Conservation (phyloP, 1,140 invertebrate species). For the Grapholita molesta region DNA sequence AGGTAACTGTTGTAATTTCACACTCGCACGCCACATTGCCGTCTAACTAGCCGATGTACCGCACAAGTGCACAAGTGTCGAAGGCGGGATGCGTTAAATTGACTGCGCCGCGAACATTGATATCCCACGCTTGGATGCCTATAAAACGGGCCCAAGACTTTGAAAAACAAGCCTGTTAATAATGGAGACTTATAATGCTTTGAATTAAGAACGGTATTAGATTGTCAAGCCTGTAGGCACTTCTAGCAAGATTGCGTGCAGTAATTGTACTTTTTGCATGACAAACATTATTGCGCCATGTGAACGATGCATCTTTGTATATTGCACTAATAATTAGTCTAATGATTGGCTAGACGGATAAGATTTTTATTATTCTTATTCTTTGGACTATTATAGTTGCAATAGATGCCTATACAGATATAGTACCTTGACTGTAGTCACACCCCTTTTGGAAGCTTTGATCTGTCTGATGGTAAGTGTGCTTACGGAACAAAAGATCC, state of each 20-base stretch:
- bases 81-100: conserved; percentile 42
- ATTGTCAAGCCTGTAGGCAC: neutral
- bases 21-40: conserved; percentile 6
- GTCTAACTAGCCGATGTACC: neutral
- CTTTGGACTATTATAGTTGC: too few species aligned
- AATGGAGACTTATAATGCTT: neutral
- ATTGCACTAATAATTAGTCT: neutral
- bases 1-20: conserved; percentile 4
- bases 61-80: conserved; percentile 7
- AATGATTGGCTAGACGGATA: neutral
- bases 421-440: too few species aligned
- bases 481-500: too few species aligned
- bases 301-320: neutral
- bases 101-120: conserved; percentile 29
- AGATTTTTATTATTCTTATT: too few species aligned
- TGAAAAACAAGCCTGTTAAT: neutral
- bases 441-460: too few species aligned
- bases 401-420: too few species aligned
- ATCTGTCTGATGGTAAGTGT: too few species aligned
- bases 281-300: neutral
- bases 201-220: neutral
- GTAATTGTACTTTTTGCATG: neutral
- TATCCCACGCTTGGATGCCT: conserved; percentile 34
- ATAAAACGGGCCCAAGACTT: neutral
- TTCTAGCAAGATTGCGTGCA: neutral